Evolutionary conservation across 2,113 vertebrate species (phyloP).

Genomic region (Thomomys bottae): DNA sequence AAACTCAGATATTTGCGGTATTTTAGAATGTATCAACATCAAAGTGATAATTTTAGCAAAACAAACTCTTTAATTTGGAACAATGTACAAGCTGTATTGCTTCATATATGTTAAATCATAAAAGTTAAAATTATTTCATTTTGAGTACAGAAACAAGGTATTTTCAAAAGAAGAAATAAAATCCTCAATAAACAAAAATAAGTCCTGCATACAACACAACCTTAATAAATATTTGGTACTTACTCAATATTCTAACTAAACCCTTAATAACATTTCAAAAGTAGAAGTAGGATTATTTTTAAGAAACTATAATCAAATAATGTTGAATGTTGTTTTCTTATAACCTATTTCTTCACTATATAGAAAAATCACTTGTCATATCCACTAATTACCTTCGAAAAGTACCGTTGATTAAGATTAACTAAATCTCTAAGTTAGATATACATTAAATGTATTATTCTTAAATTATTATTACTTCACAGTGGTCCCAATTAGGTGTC

Average conservation of each 20-base stretch:
- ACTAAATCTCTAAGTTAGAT: not conserved
- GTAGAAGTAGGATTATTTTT: not conserved
- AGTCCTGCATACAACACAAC: not conserved
- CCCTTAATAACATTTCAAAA: not conserved
- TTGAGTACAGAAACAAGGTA: not conserved
- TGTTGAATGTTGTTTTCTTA: not conserved
- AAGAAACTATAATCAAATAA: not conserved
- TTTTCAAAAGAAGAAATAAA: not conserved
- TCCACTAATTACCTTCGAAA: not conserved
- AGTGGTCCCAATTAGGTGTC: too few relatives aligned
- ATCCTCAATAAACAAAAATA: not conserved
- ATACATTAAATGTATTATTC: not conserved
- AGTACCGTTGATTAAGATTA: not conserved
- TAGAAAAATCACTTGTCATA: not conserved
- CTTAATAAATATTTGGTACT: slow-evolving; percentile 37
- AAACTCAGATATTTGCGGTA: not conserved
- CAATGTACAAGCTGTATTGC: not conserved
- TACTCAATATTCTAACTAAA: not conserved
- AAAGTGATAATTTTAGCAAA: too few relatives aligned
- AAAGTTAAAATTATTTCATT: not conserved
- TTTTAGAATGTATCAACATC: not conserved
- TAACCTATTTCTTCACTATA: not conserved
- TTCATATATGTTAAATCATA: not conserved
- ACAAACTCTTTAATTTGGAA: too few relatives aligned
- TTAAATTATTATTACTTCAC: too few relatives aligned